These are phyloP conservation scores for Tadarida brasiliensis DNA, from an alignment of 2,797 vertebrate genomes.

Conservation along the genomic window DNA sequence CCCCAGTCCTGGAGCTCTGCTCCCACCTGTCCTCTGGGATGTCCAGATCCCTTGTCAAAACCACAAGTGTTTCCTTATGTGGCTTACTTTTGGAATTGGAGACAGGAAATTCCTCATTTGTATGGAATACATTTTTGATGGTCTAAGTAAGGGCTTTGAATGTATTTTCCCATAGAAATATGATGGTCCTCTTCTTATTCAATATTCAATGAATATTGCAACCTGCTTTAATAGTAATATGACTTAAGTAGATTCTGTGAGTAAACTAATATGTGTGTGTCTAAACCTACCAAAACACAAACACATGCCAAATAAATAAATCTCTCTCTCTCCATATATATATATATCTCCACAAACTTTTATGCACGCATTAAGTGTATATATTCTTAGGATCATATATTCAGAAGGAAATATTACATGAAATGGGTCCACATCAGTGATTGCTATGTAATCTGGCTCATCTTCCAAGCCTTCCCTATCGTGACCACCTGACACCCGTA, in stretches of 20 bases:
- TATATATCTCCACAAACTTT: background rate
- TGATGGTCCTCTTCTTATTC: background rate
- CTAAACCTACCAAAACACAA: background rate
- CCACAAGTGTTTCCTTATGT: background rate
- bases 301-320: background rate
- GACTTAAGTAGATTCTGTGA: background rate
- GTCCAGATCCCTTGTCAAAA: background rate
- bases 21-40: background rate
- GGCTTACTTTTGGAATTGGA: background rate
- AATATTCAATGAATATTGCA: background rate
- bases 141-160: background rate
- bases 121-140: background rate
- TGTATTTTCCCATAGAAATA: constrained; percentile 2
- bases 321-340: background rate
- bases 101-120: background rate
- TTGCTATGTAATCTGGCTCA: background rate
- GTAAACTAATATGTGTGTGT: background rate
- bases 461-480: background rate
- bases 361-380: background rate
- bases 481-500: background rate
- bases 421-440: background rate
- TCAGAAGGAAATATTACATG: background rate
- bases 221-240: background rate
- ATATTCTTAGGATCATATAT: background rate
- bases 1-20: background rate